Evolutionary conservation across 2,888 invertebrate species (phyloP).

Genomic region (Patella pellucida): DNA sequence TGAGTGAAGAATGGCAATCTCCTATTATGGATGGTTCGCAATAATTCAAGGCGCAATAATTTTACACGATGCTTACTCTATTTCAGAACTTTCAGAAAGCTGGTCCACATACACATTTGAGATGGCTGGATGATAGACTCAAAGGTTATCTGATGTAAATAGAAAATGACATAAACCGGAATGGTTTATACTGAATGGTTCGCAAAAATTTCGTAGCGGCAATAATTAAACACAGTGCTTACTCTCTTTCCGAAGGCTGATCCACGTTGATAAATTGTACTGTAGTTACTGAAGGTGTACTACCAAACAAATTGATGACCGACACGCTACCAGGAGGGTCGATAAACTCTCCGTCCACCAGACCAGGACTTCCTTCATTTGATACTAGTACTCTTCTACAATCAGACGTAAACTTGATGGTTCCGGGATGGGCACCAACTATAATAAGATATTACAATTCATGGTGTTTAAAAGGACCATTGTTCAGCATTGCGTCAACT

Average conservation of each 20-base stretch:
- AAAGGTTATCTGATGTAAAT: too few relatives aligned
- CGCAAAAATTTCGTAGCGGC: too few relatives aligned
- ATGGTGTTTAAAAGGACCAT: background rate
- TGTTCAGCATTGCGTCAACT: too few relatives aligned
- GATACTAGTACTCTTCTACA: conserved; percentile 20
- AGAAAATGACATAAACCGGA: too few relatives aligned
- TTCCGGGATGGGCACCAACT: conserved; percentile 24
- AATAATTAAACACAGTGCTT: background rate
- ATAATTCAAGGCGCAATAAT: too few relatives aligned
- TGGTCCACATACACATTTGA: too few relatives aligned
- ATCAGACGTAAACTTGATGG: conserved; percentile 22
- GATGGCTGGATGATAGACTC: too few relatives aligned
- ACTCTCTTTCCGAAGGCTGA: background rate
- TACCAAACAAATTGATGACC: background rate
- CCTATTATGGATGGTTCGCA: too few relatives aligned
- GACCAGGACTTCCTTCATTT: conserved; percentile 17
- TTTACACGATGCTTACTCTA: too few relatives aligned
- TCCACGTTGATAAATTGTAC: background rate
- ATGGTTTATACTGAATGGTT: too few relatives aligned
- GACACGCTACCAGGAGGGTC: conserved; percentile 15
- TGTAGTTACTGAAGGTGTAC: background rate
- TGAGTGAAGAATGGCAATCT: too few relatives aligned
- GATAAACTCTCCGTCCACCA: background rate
- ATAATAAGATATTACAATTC: background rate
- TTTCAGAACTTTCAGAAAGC: too few relatives aligned